A percentile compares a stretch with the other conserved stretches of the same genome.
Evolutionary conservation across 1,140 invertebrate genomes (phyloP).

Genomic region (Adoxophyes honmai): DNA sequence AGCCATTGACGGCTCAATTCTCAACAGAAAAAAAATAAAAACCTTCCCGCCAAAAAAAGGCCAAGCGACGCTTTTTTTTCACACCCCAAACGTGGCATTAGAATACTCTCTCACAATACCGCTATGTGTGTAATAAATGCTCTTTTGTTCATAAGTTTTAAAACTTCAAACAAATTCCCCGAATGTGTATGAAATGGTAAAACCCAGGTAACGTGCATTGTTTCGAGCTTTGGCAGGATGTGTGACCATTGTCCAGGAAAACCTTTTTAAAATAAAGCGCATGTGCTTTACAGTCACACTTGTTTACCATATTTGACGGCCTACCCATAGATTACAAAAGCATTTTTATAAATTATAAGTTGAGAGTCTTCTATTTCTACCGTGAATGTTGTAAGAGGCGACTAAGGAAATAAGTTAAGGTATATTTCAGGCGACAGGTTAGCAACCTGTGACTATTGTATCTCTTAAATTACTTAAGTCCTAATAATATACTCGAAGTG

Average conservation of each 20-base stretch:
- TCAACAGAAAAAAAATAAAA: constrained; percentile 19
- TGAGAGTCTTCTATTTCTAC: too few relatives aligned
- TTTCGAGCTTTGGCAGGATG: constrained; percentile 6
- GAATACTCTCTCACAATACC: neutral
- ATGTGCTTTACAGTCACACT: too few relatives aligned
- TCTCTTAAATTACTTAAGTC: too few relatives aligned
- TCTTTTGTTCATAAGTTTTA: neutral
- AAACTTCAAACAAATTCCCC: constrained; percentile 5
- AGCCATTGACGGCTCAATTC: too few relatives aligned
- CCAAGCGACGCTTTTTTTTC: constrained; percentile 15
- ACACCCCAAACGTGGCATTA: neutral
- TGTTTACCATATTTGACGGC: too few relatives aligned
- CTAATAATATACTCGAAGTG: too few relatives aligned
- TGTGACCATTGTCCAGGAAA: constrained; percentile 8
- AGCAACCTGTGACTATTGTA: too few relatives aligned
- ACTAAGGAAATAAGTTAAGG: too few relatives aligned
- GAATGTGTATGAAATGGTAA: constrained; percentile 17
- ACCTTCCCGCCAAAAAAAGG: constrained; percentile 28
- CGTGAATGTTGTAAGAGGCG: too few relatives aligned
- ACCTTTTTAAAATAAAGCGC: neutral
- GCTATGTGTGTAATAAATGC: constrained; percentile 13
- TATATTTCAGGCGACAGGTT: too few relatives aligned
- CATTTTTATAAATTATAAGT: too few relatives aligned
- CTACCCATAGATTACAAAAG: too few relatives aligned
- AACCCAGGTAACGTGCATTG: constrained; percentile 21